Percentiles rank a stretch among this genome's conserved stretches.
phyloP scores from a whole-genome alignment of 2,797 vertebrate species.

The Serranus cabrilla region DNA sequence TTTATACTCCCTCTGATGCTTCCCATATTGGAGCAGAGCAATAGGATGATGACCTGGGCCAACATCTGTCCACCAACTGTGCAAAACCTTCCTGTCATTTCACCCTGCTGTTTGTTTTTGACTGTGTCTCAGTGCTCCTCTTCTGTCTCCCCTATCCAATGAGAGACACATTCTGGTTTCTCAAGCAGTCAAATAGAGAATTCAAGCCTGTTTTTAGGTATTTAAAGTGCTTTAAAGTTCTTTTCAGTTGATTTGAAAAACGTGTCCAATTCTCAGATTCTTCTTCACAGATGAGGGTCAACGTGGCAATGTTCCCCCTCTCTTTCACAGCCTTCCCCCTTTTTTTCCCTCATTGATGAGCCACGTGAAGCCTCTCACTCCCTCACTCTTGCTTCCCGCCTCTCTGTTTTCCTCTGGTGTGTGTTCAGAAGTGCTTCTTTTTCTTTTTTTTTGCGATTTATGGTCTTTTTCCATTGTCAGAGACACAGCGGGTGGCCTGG shows the following conservation, averaged over 20 bases:
- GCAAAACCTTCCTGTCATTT: constrained; percentile 48
- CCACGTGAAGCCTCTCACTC: constrained; percentile 35
- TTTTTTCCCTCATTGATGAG: constrained; percentile 38
- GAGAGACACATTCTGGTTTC: constrained; percentile 14
- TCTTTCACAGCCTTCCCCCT: constrained; percentile 39
- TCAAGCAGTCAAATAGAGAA: background rate
- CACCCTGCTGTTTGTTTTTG: constrained; percentile 27
- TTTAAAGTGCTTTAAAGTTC: background rate
- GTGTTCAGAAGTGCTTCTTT: constrained; percentile 34
- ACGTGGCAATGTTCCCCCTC: constrained; percentile 71
- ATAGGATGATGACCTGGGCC: constrained; percentile 31
- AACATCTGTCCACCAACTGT: constrained; percentile 80
- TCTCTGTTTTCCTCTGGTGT: constrained; percentile 40
- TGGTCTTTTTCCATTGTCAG: constrained; percentile 45
- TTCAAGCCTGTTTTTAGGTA: constrained; percentile 1
- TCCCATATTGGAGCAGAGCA: constrained; percentile 32
- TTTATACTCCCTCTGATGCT: constrained; percentile 18
- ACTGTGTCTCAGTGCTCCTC: constrained; percentile 18
- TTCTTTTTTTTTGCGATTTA: constrained; percentile 25
- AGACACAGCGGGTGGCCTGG: constrained; percentile 36
- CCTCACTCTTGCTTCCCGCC: constrained; percentile 3
- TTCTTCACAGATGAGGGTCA: constrained; percentile 51
- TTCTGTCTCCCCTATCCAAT: background rate
- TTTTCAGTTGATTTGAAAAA: too few relatives aligned
- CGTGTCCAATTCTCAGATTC: background rate